Evolutionary conservation across 1,140 invertebrate genomes (phyloP), one percentile per base, ranked within the genome.

Genomic region (Saccostrea echinata): DNA sequence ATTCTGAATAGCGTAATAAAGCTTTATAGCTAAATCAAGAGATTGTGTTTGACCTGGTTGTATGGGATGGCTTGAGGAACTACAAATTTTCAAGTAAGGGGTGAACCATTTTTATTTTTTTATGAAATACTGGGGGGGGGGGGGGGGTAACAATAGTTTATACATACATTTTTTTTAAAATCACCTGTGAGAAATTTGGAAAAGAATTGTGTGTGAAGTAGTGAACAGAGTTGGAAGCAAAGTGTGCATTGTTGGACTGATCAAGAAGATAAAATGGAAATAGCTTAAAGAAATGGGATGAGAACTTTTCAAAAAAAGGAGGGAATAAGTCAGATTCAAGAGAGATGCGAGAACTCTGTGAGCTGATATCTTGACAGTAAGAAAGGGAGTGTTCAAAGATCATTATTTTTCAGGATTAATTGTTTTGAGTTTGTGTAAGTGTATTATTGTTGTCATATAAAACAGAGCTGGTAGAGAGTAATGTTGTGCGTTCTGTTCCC

Each of bases 221-320:
- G 68, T 76, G 16, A 76, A 33, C 68, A 30, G 27, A 33, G 30
- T 43, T 43, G 9, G 68, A 9, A 76, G 68, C 68, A 76, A 76
- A 30, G 68, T 76, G 68, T 30, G 27, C 13, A 16, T 0, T 76
- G 68, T 76, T 76, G 16, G 68, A 76, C 27, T 76, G 68, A 27
- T 76, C 68, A 76, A 76, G 68, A 76, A 76, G 27, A 76, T 76
- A 33, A 30, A 30, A 27, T 21, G 27, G 27, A 76, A 27, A 33
- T 76, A 33, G 27, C 13, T 30, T 30, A 27, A 76, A 13, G 68
- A 76, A 76, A 30, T 33, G n/a, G 30, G 13, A 27, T 30, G 68
- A 76, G 68, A 76, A 76, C 68, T 76, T 76, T 76, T 76, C 16
- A 76, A 76, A 12, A 16, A 27, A 76, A 76, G 68, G 68, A 76